phyloP scores from a whole-genome alignment of 2,888 invertebrate species.

The Yponomeuta malinellus region DNA sequence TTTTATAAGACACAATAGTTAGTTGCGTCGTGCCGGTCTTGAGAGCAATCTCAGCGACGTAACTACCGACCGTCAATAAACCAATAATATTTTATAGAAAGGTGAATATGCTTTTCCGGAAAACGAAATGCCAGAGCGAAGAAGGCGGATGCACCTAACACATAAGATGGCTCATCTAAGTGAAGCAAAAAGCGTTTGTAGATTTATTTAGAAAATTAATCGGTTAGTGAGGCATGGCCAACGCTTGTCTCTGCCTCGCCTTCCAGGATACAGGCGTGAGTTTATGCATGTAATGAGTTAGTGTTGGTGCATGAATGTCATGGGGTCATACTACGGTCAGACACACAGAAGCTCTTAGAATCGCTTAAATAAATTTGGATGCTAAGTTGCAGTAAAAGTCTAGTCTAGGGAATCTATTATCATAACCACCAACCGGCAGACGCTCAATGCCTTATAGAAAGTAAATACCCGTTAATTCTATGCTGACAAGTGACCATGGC shows the following conservation, averaged over 20 bases:
- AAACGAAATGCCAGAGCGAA: neutral
- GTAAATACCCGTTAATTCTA: conserved; percentile 29
- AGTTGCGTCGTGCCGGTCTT: neutral
- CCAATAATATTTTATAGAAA: neutral
- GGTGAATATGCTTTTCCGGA: neutral
- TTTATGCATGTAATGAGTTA: neutral
- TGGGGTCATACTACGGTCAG: neutral
- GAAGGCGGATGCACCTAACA: too few relatives aligned
- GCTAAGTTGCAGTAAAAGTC: neutral
- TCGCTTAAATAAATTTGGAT: neutral
- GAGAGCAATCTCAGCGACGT: neutral
- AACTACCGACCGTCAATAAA: neutral
- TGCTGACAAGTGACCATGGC: conserved; percentile 30
- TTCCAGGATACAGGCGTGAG: too few relatives aligned
- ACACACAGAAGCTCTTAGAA: neutral
- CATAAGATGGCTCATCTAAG: too few relatives aligned
- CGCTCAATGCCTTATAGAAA: conserved; percentile 5
- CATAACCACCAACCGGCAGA: neutral
- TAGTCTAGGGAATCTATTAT: neutral
- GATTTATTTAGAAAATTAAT: neutral
- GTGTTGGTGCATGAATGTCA: neutral
- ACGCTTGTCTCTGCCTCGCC: too few relatives aligned
- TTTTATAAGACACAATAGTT: conserved; percentile 13
- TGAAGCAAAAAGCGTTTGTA: neutral
- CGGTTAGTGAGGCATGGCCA: too few relatives aligned